Evolutionary conservation across 2,888 invertebrate genomes (phyloP).

Genomic region (Hemistola chrysoprasaria): DNA sequence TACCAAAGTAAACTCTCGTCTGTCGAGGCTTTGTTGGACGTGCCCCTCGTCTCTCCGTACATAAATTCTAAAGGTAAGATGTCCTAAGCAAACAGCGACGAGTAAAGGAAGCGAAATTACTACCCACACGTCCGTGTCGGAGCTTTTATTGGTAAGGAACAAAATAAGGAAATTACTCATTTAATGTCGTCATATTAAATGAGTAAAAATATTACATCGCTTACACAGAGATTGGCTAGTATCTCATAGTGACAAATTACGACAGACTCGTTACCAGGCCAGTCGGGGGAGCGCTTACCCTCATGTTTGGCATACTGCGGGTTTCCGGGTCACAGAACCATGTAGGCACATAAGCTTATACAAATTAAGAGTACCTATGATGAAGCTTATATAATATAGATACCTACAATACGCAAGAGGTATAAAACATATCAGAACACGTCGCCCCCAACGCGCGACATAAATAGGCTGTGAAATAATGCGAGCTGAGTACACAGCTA

Average conservation of each 20-base stretch:
- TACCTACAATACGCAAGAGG: constrained; percentile 1
- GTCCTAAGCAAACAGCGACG: constrained; percentile 43
- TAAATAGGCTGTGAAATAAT: constrained; percentile 43
- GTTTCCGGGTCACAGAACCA: constrained; percentile 26
- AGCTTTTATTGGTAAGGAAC: constrained; percentile 10
- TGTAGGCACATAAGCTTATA: constrained; percentile 4
- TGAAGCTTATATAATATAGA: not conserved
- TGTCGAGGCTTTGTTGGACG: constrained; percentile 31
- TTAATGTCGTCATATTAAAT: not conserved
- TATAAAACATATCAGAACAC: constrained; percentile 18
- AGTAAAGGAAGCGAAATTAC: constrained; percentile 20
- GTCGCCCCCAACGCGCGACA: constrained; percentile 18
- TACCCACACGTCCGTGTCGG: constrained; percentile 1
- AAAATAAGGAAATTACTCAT: constrained; percentile 7
- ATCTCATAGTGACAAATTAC: constrained; percentile 28
- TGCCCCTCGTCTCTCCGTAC: constrained; percentile 21
- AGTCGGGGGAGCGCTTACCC: constrained; percentile 20
- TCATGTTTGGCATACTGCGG: constrained; percentile 27
- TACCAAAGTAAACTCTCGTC: constrained; percentile 32
- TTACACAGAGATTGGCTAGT: constrained; percentile 12
- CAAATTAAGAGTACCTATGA: not conserved
- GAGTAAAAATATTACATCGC: constrained; percentile 6
- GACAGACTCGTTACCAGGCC: constrained; percentile 26
- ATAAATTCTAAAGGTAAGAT: constrained; percentile 31
- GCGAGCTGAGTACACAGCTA: constrained; percentile 46